phyloP scores from a whole-genome alignment of 2,113 vertebrate species.

The Haemorhous mexicanus region DNA sequence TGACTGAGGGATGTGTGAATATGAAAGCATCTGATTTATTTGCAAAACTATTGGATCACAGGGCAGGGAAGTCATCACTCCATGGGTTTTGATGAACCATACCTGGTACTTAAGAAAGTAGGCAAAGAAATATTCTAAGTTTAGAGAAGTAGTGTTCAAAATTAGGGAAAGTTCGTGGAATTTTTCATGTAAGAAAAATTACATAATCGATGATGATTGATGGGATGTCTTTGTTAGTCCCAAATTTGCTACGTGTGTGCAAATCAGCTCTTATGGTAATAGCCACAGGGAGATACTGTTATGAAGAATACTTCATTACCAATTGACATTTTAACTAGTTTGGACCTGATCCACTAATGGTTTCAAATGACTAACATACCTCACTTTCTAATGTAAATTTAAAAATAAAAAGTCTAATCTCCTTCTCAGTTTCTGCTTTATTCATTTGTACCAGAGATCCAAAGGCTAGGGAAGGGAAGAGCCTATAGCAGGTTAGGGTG shows the following conservation, averaged over 20 bases:
- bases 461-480: neutral
- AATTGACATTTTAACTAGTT: constrained; percentile 19
- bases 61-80: neutral
- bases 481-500: accelerated
- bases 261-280: neutral
- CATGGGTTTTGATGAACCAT: neutral
- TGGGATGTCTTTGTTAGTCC: neutral
- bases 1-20: neutral
- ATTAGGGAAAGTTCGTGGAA: neutral
- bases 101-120: neutral
- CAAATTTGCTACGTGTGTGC: neutral
- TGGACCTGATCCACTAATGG: neutral
- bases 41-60: neutral
- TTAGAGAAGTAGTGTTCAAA: neutral
- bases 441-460: neutral
- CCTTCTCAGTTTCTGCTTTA: neutral
- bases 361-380: neutral
- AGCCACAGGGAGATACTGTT: neutral
- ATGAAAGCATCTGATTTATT: neutral
- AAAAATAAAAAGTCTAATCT: neutral
- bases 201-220: neutral
- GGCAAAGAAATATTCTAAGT: neutral
- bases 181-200: neutral
- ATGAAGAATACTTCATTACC: neutral
- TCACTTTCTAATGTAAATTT: neutral